A percentile compares a stretch with the other conserved stretches of the same genome.
phyloP scores from a whole-genome alignment of 2,888 invertebrate genomes.

The Plebejus melissa region DNA sequence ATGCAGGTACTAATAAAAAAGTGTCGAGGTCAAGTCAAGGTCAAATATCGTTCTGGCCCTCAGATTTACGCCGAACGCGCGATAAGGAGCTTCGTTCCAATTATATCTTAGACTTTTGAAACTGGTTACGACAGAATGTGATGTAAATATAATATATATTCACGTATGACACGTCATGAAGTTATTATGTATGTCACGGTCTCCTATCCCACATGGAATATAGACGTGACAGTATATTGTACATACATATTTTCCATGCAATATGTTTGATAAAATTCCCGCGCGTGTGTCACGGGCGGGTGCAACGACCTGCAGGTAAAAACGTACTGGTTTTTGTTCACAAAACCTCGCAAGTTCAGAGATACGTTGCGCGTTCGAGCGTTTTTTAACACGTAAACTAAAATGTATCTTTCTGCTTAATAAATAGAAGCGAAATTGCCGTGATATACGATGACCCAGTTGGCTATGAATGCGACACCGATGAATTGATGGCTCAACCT shows the following conservation, averaged over 20 bases:
- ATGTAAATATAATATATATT: no score
- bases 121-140: no score
- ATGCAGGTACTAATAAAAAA: no score
- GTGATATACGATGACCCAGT: slow-evolving; percentile 35
- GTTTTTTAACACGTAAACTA: slow-evolving; percentile 31
- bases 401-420: slow-evolving; percentile 27
- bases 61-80: no score
- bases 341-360: slow-evolving; percentile 38
- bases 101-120: no score
- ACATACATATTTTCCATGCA: background rate
- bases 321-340: slow-evolving; percentile 40
- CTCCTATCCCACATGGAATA: background rate
- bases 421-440: slow-evolving; percentile 28
- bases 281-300: slow-evolving; percentile 34
- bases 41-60: no score
- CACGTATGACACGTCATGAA: no score
- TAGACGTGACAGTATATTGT: background rate
- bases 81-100: no score
- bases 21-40: no score
- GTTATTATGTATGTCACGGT: background rate
- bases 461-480: slow-evolving; percentile 34
- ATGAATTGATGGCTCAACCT: slow-evolving; percentile 31
- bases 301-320: slow-evolving; percentile 42
- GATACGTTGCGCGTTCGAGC: slow-evolving; percentile 35
- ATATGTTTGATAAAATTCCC: slow-evolving; percentile 29